Evolutionary conservation across 2,113 vertebrate genomes (phyloP).

Genomic region (Phalacrocorax aristotelis): DNA sequence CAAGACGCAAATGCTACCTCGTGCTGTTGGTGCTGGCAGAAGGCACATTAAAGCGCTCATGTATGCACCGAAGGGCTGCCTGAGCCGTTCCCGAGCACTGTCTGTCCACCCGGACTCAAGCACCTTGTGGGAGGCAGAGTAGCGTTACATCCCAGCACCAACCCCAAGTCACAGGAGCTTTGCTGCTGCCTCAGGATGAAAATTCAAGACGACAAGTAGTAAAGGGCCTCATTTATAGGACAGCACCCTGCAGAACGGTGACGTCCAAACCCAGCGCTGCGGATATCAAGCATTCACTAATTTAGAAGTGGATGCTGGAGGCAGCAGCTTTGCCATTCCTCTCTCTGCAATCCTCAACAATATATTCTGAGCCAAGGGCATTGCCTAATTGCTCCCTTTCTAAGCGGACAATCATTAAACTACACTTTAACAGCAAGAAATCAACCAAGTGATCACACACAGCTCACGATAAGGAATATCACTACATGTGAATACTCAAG

Average conservation of each 20-base stretch:
- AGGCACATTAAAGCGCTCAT: rapidly evolving
- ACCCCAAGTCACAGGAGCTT: not conserved
- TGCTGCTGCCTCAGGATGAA: not conserved
- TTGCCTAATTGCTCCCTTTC: not conserved
- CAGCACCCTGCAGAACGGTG: not conserved
- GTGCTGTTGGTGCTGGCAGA: not conserved
- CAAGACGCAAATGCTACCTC: not conserved
- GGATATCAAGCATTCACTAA: not conserved
- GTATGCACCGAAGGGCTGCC: rapidly evolving
- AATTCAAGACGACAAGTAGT: not conserved
- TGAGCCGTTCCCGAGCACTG: rapidly evolving
- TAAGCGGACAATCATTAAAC: slow-evolving; percentile 43
- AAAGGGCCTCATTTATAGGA: not conserved
- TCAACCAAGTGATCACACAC: not conserved
- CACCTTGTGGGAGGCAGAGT: not conserved
- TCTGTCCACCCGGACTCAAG: not conserved
- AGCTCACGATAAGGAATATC: not conserved
- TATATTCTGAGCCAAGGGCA: not conserved
- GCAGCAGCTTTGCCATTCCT: not conserved
- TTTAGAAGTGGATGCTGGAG: not conserved
- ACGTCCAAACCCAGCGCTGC: not conserved
- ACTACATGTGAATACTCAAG: not conserved
- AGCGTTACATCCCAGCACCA: not conserved
- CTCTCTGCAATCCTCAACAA: not conserved
- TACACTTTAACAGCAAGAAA: not conserved